A percentile compares a stretch with the other conserved stretches of the same genome.
phyloP scores from a whole-genome alignment of 2,797 vertebrate species.

The Myotis planiceps region DNA sequence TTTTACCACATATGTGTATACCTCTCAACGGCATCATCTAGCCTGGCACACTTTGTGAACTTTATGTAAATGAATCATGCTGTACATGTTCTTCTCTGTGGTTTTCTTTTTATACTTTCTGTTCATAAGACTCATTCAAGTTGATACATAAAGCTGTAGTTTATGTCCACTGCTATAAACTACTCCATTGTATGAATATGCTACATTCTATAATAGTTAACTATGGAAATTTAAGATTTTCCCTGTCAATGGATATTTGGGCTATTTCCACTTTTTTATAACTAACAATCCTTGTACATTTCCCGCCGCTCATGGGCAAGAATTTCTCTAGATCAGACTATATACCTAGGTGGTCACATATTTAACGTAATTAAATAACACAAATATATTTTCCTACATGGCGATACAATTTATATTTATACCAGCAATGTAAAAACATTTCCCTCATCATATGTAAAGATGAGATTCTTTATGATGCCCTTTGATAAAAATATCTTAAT shows the following conservation, averaged over 20 bases:
- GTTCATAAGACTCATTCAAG: neutral
- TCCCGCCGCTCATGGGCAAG: neutral
- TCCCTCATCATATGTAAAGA: neutral
- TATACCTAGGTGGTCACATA: neutral
- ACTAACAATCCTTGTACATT: neutral
- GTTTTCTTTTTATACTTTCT: neutral
- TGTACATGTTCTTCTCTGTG: neutral
- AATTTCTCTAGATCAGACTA: neutral
- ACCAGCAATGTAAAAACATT: neutral
- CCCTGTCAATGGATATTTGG: neutral
- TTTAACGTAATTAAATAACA: neutral
- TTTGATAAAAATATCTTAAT: slow-evolving; percentile 27
- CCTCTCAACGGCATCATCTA: neutral
- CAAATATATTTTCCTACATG: neutral
- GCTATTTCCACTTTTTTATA: neutral
- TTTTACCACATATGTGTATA: neutral
- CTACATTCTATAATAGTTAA: neutral
- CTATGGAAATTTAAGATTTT: neutral
- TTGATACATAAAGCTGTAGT: neutral
- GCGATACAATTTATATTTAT: neutral
- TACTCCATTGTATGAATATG: neutral
- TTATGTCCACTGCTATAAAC: slow-evolving; percentile 41
- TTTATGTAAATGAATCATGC: neutral
- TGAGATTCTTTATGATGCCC: neutral
- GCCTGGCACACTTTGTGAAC: neutral